Evolutionary conservation across 2,888 invertebrate species (phyloP).

Genomic region (Ethmia dodecea): DNA sequence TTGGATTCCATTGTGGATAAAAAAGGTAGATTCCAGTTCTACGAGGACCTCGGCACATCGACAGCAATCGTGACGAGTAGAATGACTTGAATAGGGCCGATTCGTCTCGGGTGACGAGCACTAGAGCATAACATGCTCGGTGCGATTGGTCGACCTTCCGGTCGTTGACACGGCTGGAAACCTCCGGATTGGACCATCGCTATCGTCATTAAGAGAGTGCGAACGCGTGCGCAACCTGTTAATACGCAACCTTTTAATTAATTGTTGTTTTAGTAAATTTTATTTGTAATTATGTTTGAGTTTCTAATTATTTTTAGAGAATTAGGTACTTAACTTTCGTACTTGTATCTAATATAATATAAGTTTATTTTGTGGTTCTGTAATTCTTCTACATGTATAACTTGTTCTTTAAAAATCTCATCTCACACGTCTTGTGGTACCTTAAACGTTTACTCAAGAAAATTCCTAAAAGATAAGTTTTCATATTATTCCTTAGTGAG

Average conservation of each 20-base stretch:
- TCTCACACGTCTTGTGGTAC: too few relatives aligned
- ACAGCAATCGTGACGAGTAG: conserved; percentile 42
- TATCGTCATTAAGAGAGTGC: conserved; percentile 15
- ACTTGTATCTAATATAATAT: too few relatives aligned
- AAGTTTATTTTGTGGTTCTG: too few relatives aligned
- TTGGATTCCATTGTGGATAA: too few relatives aligned
- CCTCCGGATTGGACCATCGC: conserved; percentile 24
- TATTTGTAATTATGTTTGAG: background rate
- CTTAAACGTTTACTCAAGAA: conserved; percentile 27
- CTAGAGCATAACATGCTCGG: conserved; percentile 40
- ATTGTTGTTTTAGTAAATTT: conserved; percentile 9
- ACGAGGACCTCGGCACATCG: background rate
- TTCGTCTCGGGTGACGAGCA: conserved; percentile 60
- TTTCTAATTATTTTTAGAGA: background rate
- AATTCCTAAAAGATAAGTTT: conserved; percentile 34
- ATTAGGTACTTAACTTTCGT: too few relatives aligned
- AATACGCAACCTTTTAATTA: conserved; percentile 13
- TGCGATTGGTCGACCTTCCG: conserved; percentile 45
- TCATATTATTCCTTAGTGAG: conserved; percentile 44
- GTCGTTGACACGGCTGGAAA: conserved; percentile 54
- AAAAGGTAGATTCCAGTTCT: too few relatives aligned
- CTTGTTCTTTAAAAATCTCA: too few relatives aligned
- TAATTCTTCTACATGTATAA: too few relatives aligned
- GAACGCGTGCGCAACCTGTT: conserved; percentile 25
- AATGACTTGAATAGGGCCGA: conserved; percentile 44